A percentile compares a stretch with the other conserved stretches of the same genome.
These are phyloP conservation scores for Omphaloscelis lunosa DNA, from an alignment of 2,888 invertebrate genomes.

Conservation along the genomic window DNA sequence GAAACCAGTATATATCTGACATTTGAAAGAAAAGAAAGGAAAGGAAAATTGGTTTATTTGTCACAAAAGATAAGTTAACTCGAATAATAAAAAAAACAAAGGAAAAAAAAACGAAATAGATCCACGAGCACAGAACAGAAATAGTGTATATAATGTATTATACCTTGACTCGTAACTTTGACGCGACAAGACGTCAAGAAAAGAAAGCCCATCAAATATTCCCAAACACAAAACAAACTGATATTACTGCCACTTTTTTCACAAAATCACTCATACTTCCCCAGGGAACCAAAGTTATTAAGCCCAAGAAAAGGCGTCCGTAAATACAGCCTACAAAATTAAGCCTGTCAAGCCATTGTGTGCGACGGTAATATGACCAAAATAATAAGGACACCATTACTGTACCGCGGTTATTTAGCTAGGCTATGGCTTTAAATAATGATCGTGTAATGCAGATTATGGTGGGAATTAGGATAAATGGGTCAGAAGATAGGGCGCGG, in stretches of 20 bases:
- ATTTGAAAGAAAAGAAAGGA: too few species aligned
- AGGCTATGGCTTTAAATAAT: conserved; percentile 42
- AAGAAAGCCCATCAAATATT: neutral
- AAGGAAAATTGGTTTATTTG: too few species aligned
- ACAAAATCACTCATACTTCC: conserved; percentile 50
- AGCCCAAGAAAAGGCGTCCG: conserved; percentile 68
- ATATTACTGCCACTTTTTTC: neutral
- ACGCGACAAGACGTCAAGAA: neutral
- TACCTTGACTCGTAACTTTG: neutral
- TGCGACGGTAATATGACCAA: conserved; percentile 43
- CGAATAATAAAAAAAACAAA: too few species aligned
- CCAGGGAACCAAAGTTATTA: conserved; percentile 73
- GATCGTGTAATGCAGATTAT: conserved; percentile 51
- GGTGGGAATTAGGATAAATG: conserved; percentile 28
- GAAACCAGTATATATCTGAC: too few species aligned
- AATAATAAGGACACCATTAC: conserved; percentile 42
- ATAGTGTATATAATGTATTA: too few species aligned
- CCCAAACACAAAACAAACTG: conserved; percentile 12
- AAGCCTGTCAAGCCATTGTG: conserved; percentile 62
- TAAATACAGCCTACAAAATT: conserved; percentile 67
- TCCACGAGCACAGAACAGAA: too few species aligned
- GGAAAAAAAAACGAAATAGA: too few species aligned
- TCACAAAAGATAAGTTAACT: too few species aligned
- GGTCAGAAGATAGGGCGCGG: conserved; percentile 1
- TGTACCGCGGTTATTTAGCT: conserved; percentile 35